Conservation (phyloP, 37 sponge, comb jelly and placozoan species). For the Ephydatia muelleri region DNA sequence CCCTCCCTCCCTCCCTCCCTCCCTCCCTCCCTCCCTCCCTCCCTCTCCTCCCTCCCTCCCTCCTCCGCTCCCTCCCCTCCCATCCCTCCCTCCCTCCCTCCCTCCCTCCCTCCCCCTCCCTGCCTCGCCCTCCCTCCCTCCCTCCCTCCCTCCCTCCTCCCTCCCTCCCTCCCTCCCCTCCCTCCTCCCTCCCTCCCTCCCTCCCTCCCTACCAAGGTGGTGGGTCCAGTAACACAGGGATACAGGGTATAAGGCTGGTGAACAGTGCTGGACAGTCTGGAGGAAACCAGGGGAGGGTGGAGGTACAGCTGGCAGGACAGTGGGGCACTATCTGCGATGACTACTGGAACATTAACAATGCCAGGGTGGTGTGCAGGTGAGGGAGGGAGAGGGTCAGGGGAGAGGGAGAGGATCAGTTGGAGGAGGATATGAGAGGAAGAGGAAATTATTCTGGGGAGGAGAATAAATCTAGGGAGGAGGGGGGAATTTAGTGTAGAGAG, state of each 20-base stretch:
- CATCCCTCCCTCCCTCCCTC: no score
- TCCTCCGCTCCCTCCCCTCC: no score
- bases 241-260: not conserved
- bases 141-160: no score
- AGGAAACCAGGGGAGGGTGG: constrained; percentile 38
- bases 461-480: not conserved
- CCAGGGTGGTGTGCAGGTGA: constrained; percentile 57
- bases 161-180: no score
- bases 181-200: not conserved
- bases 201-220: not conserved
- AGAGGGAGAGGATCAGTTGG: not conserved
- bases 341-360: constrained; percentile 54
- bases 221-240: not conserved
- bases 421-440: no score
- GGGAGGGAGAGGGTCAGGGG: not conserved
- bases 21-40: not conserved
- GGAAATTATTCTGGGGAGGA: not conserved
- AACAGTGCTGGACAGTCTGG: not conserved
- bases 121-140: no score
- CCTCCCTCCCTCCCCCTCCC: no score
- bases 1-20: constrained; percentile 5
- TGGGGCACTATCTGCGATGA: constrained; percentile 81
- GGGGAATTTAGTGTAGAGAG: no score
- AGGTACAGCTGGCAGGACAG: constrained; percentile 41
- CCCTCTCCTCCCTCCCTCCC: no score